phyloP scores from a whole-genome alignment of 2,113 vertebrate species.

The Serilophus lunatus region DNA sequence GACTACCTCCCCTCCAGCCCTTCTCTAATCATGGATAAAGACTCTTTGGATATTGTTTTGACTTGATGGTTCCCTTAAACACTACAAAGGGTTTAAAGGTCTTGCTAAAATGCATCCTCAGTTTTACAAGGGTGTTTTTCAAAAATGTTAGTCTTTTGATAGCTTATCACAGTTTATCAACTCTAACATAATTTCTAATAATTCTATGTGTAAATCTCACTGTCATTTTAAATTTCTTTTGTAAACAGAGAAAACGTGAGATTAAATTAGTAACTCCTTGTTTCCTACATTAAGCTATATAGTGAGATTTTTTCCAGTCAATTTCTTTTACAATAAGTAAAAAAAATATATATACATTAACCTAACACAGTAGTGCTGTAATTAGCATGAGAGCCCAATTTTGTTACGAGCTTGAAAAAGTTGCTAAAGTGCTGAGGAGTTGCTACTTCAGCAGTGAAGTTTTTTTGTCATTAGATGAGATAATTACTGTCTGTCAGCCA shows the following conservation, averaged over 20 bases:
- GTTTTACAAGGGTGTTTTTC: not conserved
- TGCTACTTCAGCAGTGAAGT: not conserved
- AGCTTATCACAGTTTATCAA: not conserved
- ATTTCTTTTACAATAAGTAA: conserved; percentile 1
- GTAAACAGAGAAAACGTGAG: not conserved
- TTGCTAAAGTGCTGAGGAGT: not conserved
- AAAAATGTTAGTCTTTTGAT: not conserved
- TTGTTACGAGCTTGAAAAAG: not conserved
- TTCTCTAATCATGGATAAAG: not conserved
- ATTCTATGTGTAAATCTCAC: not conserved
- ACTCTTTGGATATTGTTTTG: not conserved
- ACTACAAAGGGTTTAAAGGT: not conserved
- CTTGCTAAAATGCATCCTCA: not conserved
- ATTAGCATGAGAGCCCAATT: not conserved
- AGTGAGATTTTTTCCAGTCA: conserved; percentile 1
- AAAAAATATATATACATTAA: not conserved
- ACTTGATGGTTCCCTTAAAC: not conserved
- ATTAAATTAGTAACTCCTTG: conserved; percentile 1
- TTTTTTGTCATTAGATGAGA: not conserved
- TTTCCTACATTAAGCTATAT: not conserved
- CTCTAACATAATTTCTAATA: not conserved
- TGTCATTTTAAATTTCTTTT: conserved; percentile 17
- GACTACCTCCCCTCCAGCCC: not conserved
- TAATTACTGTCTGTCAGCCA: not conserved
- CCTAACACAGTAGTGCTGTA: not conserved